Conservation (phyloP, 2,113 vertebrate species). For the Cheilinus undulatus region DNA sequence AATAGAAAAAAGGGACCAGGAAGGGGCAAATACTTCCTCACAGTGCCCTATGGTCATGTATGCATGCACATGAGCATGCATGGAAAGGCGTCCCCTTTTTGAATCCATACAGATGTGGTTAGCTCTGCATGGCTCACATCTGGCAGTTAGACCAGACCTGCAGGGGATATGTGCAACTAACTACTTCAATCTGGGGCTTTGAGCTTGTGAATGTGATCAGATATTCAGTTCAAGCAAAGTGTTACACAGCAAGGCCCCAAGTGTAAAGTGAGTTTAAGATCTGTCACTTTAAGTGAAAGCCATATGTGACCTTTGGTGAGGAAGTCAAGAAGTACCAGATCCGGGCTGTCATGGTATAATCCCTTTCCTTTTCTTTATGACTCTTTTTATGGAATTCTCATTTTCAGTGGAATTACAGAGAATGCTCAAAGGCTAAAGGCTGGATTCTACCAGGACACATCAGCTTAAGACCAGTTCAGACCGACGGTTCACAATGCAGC, state of each 20-base stretch:
- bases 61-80: background rate
- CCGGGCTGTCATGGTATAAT: conserved; percentile 38
- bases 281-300: conserved; percentile 55
- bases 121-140: conserved; percentile 46
- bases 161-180: conserved; percentile 62
- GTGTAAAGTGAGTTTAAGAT: conserved; percentile 71
- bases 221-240: conserved; percentile 66
- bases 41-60: no score
- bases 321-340: conserved; percentile 68
- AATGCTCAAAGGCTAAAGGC: conserved; percentile 5
- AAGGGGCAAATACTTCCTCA: no score
- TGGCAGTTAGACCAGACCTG: conserved; percentile 61
- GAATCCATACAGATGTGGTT: conserved; percentile 67
- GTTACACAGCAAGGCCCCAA: conserved; percentile 55
- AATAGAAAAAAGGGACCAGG: no score
- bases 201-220: conserved; percentile 67
- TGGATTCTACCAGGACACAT: background rate
- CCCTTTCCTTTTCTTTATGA: conserved; percentile 48
- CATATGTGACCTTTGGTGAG: conserved; percentile 69
- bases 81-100: conserved; percentile 4
- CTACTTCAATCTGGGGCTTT: conserved; percentile 63
- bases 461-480: no score
- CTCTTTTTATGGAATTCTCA: conserved; percentile 44
- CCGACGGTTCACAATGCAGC: no score
- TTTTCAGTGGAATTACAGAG: conserved; percentile 36